Evolutionary conservation across 2,797 vertebrate genomes (phyloP).

Genomic region (Margarornis squamiger): DNA sequence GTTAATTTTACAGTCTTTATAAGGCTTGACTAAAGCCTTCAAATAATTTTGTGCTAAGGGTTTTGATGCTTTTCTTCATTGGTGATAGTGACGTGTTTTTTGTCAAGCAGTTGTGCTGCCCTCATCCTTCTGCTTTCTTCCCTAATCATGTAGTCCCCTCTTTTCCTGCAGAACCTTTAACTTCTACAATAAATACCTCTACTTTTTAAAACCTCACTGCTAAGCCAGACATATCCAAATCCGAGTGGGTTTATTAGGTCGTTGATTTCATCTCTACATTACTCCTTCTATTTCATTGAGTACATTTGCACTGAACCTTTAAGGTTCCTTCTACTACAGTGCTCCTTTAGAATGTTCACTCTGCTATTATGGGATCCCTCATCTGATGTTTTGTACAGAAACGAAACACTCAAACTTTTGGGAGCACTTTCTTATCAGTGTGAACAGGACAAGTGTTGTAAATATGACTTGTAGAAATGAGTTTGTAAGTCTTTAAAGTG

Average conservation of each 20-base stretch:
- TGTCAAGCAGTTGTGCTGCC: not conserved
- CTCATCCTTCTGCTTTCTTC: not conserved
- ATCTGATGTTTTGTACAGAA: not conserved
- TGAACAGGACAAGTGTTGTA: not conserved
- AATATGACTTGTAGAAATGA: not conserved
- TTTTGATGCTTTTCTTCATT: not conserved
- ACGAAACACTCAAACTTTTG: not conserved
- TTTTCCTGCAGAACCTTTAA: not conserved
- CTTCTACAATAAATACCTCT: not conserved
- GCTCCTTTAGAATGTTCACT: not conserved
- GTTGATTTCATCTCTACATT: not conserved
- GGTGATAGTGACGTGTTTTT: not conserved
- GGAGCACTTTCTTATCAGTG: not conserved
- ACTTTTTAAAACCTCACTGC: not conserved
- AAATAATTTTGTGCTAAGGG: not conserved
- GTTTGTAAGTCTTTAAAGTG: not conserved
- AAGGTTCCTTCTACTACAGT: not conserved
- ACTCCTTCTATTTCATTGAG: not conserved
- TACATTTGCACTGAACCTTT: not conserved
- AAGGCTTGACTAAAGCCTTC: not conserved
- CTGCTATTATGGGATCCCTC: not conserved
- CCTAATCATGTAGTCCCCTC: not conserved
- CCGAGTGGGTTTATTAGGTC: not conserved
- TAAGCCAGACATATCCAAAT: not conserved
- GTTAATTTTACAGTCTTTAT: not conserved